These are phyloP conservation scores for Ceratoteleas bidentatus DNA, from an alignment of 1,140 invertebrate species.

Conservation along the genomic window DNA sequence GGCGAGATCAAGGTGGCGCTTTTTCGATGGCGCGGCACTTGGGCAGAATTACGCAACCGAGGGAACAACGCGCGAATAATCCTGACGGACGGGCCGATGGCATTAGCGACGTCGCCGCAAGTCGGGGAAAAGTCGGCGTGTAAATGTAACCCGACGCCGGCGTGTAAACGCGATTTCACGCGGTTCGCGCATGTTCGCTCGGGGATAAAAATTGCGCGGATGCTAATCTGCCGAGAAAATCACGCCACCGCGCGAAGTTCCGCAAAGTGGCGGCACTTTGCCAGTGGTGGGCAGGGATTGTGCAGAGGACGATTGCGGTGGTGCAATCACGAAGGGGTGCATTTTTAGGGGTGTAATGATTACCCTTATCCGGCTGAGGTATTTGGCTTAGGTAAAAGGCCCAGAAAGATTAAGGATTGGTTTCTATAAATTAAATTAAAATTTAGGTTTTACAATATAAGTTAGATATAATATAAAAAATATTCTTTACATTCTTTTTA, in stretches of 20 bases:
- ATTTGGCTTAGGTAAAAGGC: too few species aligned
- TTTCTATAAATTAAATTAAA: too few species aligned
- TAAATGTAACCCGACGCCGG: slow-evolving; percentile 54
- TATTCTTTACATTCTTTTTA: too few species aligned
- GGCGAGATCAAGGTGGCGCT: slow-evolving; percentile 69
- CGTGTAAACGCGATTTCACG: slow-evolving; percentile 49
- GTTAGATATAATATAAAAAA: too few species aligned
- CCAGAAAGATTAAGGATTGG: too few species aligned
- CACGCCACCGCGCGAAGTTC: slow-evolving; percentile 4
- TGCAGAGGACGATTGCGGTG: too few species aligned
- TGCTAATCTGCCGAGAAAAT: slow-evolving; percentile 20
- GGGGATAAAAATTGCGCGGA: slow-evolving; percentile 27
- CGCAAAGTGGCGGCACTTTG: slow-evolving; percentile 19
- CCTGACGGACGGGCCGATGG: slow-evolving; percentile 75
- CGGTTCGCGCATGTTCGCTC: slow-evolving; percentile 45
- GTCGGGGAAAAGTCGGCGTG: slow-evolving; percentile 23
- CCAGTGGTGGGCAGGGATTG: too few species aligned
- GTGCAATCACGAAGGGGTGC: too few species aligned
- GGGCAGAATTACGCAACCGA: slow-evolving; percentile 49
- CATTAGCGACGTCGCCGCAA: slow-evolving; percentile 68
- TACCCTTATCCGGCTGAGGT: too few species aligned
- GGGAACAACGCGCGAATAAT: slow-evolving; percentile 64
- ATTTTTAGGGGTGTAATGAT: too few species aligned
- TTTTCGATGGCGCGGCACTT: slow-evolving; percentile 40
- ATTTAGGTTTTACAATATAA: too few species aligned